Evolutionary conservation across 1,140 invertebrate species (phyloP), one percentile per base, ranked within the genome.

Genomic region (Colletes gigas): DNA sequence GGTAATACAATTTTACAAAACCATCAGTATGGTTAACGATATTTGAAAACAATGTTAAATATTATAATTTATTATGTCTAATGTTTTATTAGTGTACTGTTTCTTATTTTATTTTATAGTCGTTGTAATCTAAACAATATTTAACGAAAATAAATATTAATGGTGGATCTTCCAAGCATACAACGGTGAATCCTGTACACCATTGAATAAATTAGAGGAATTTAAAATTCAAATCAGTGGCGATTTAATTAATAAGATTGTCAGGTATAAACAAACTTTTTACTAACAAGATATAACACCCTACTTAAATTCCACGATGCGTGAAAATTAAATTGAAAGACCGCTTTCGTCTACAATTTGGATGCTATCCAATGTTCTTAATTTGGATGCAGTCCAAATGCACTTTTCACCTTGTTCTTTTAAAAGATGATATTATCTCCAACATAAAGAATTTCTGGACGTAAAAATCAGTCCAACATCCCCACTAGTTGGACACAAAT

Each of bases 271-370:
- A 44, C 65, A n/a, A 66, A 50, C 44, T 66, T 50, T 12, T 7
- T 50, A 3, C 15, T 21, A 66, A 50, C n/a, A 50, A 66, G 44
- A 50, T 66, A 21, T 50, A 66, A 50, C 6, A 4, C n/a, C 2
- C 65, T 21, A 50, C 44, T 66, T 19, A 12, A 66, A 66, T 66
- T 66, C 9, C 65, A 50, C 17, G 41, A n/a, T 9, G 44, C 65
- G 65, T 66, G 50, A 66, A 66, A 66, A 66, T 66, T 50, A 66
- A 66, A 66, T 66, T 66, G 50, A 66, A 66, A 50, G n/a, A 12
- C 44, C 41, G 65, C 65, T 66, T 66, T 47, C 65, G 44, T 50
- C 44, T 50, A n/a, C 65, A 50, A 66, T 66, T 66, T 66, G 65
- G 44, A 66, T 6, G 44, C 7, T 9, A 6, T 66, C 65, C 65